Percentiles rank a stretch among this genome's conserved stretches.
Evolutionary conservation across 2,113 vertebrate species (phyloP).

Genomic region (Chloebia gouldiae): DNA sequence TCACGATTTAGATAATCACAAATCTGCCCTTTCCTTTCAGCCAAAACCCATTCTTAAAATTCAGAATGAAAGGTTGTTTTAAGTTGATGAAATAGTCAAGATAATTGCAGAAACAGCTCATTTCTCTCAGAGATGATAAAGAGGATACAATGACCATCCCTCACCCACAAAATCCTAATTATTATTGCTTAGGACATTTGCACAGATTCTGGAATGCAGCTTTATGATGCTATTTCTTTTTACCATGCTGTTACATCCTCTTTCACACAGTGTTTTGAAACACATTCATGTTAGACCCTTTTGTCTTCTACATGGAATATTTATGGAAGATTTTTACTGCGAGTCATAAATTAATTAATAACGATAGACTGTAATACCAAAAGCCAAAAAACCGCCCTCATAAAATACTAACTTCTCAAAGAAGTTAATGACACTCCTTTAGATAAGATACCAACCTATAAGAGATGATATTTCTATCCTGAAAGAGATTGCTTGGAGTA

Average conservation of each 20-base stretch:
- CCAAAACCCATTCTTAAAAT: background rate
- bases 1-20: conserved; percentile 15
- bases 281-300: background rate
- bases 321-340: background rate
- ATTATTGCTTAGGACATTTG: background rate
- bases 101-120: background rate
- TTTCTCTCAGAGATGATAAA: background rate
- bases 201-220: background rate
- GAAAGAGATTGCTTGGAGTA: background rate
- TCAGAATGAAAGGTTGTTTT: background rate
- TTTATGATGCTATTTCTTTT: background rate
- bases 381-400: background rate
- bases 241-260: background rate
- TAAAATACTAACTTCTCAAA: background rate
- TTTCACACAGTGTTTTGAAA: background rate
- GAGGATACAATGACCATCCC: background rate
- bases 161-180: background rate
- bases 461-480: background rate
- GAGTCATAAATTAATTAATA: background rate
- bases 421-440: background rate
- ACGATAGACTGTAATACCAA: background rate
- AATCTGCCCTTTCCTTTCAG: conserved; percentile 27
- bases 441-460: background rate
- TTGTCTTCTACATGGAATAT: background rate
- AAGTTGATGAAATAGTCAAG: background rate